A percentile compares a stretch with the other conserved stretches of the same genome.
Conservation (phyloP, 2,113 vertebrate species). For the Coptodon rendalli region DNA sequence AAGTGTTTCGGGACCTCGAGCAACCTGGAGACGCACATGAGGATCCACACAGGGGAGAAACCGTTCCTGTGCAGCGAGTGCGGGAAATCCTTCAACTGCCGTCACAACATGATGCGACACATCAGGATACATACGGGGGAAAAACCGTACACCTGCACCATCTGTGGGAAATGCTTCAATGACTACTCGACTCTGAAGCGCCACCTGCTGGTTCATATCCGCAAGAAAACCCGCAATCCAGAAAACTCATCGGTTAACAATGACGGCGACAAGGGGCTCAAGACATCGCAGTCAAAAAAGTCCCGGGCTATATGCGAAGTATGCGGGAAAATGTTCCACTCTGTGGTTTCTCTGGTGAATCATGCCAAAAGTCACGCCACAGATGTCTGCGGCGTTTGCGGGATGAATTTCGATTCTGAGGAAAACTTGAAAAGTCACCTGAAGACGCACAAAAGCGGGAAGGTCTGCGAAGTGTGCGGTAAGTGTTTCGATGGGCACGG, state of each 20-base stretch:
- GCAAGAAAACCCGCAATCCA: neutral
- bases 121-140: constrained; percentile 57
- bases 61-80: constrained; percentile 50
- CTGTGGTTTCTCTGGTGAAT: constrained; percentile 37
- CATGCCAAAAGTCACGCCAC: constrained; percentile 31
- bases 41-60: constrained; percentile 52
- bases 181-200: constrained; percentile 42
- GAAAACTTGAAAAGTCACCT: constrained; percentile 24
- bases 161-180: constrained; percentile 42
- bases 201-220: constrained; percentile 18
- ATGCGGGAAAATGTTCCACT: constrained; percentile 43
- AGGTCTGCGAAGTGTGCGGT: constrained; percentile 40
- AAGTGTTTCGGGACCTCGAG: constrained; percentile 46
- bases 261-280: rapidly evolving
- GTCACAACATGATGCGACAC: constrained; percentile 59
- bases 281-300: neutral
- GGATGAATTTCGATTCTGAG: neutral
- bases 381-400: constrained; percentile 24
- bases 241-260: rapidly evolving
- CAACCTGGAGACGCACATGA: constrained; percentile 39
- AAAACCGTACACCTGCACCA: constrained; percentile 43
- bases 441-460: constrained; percentile 42
- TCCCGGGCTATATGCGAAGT: constrained; percentile 7
- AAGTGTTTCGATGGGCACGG: constrained; percentile 40
- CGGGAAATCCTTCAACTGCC: constrained; percentile 54